phyloP scores from a whole-genome alignment of 2,113 vertebrate genomes.

The Paedocypris sp. region DNA sequence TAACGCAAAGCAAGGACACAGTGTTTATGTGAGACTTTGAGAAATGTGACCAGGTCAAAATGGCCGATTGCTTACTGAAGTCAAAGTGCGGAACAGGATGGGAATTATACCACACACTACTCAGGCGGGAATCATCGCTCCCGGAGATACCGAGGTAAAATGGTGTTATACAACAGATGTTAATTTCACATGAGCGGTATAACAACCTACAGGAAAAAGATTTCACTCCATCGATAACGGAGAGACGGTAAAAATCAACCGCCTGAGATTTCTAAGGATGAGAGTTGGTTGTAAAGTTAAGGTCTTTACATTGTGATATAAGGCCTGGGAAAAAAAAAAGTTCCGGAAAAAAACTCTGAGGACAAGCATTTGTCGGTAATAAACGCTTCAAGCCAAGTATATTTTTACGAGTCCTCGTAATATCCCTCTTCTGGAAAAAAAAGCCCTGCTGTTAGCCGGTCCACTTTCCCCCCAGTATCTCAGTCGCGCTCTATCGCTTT shows the following conservation, averaged over 20 bases:
- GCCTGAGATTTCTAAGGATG: conserved; percentile 1
- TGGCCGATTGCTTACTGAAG: conserved; percentile 1
- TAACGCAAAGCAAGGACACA: not conserved
- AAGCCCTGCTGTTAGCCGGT: conserved; percentile 15
- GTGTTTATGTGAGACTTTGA: not conserved
- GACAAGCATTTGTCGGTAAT: too few species aligned
- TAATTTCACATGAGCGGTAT: not conserved
- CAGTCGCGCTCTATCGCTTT: not conserved
- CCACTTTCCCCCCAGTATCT: not conserved
- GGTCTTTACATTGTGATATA: not conserved
- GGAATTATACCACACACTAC: not conserved
- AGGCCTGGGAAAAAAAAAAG: not conserved
- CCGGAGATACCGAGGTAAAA: not conserved
- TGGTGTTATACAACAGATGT: not conserved
- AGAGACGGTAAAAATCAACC: not conserved
- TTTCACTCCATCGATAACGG: not conserved
- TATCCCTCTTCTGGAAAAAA: conserved; percentile 5
- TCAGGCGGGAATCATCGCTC: not conserved
- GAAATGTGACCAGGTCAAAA: not conserved
- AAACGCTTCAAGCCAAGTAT: too few species aligned
- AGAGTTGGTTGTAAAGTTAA: not conserved
- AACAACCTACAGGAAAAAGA: not conserved
- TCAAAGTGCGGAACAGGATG: not conserved
- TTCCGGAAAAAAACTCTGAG: too few species aligned
- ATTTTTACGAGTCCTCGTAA: too few species aligned